Base-by-base conservation (phyloP, 2,888 invertebrate species). In the Latrodectus hesperus region DNA sequence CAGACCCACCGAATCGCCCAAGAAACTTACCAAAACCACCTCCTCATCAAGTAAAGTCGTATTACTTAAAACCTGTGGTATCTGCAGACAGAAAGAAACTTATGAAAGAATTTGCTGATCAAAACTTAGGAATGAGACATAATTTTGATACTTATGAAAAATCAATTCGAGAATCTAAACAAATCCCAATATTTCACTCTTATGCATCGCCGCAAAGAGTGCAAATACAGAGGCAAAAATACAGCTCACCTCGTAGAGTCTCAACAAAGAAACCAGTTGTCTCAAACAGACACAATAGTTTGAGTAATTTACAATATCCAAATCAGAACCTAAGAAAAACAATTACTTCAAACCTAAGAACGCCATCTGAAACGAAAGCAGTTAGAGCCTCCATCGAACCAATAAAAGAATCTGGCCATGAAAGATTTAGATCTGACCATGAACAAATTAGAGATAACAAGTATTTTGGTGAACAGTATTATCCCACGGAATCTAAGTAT, bases 101-200 rank as follows among this genome's bases (percentile, higher is more conserved):
- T 14, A 52, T 26, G 51, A 71, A 49, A n/a, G 77, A 80, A n/a
- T 85, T 85, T 22, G 67, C 70, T 9, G 53, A 84, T n/a, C 16
- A 76, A 71, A 53, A 68, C 1, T 26, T 17, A 12, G 12, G 67
- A 68, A 52, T 68, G 11, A 49, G 17, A 5, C 70, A 52, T 68
- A 75, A 71, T 0, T 84, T 87, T 55, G 72, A 55, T n/a, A 17
- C 38, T 16, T 82, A 87, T 22, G 51, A 72, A 51, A 77, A 77
- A 49, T 73, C 81, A 49, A 22, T 67, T 16, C 38, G 72, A 22
- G 55, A 51, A 26, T 38, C 16, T 9, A 51, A 26, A 67, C 52
- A 52, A 51, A 9, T 51, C 17, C 71, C 75, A 68, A 51, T 17
- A n/a, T 70, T 81, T 71, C 65, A 71, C 9, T 38, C 80, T 6